These are phyloP conservation scores for Butorides virescens DNA, from an alignment of 2,113 vertebrate species.

Conservation along the genomic window DNA sequence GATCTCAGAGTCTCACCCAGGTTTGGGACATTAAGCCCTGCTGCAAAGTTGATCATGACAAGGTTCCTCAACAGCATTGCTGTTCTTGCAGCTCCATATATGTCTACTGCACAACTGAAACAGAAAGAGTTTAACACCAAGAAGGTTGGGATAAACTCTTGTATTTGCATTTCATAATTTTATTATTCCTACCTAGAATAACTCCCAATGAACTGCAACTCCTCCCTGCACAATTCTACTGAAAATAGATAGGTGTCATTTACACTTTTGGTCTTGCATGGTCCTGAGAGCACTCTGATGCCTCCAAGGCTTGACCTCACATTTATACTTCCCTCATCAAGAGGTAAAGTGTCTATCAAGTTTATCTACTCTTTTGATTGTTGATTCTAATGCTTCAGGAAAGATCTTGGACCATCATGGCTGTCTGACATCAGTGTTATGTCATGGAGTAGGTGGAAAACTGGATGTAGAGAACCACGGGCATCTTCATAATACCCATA, in stretches of 20 bases:
- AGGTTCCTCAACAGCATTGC: neutral
- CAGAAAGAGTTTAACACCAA: neutral
- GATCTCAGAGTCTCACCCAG: neutral
- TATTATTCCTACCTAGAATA: neutral
- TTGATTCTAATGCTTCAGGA: neutral
- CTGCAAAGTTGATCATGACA: neutral
- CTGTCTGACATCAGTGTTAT: neutral
- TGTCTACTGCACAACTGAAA: neutral
- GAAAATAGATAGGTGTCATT: neutral
- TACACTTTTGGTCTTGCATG: neutral
- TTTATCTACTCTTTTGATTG: neutral
- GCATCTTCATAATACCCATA: fast-evolving
- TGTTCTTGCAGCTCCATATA: neutral
- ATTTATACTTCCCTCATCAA: neutral
- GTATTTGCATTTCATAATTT: neutral
- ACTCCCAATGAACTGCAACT: neutral
- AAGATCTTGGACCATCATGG: neutral
- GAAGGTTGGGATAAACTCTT: neutral
- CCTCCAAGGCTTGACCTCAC: neutral
- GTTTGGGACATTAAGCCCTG: neutral
- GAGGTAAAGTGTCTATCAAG: neutral
- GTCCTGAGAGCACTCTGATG: neutral
- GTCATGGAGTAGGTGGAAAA: neutral
- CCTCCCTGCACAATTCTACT: neutral
- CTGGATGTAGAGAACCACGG: neutral